These are phyloP conservation scores for Gorsachius magnificus DNA, from an alignment of 2,797 vertebrate species.

Conservation along the genomic window DNA sequence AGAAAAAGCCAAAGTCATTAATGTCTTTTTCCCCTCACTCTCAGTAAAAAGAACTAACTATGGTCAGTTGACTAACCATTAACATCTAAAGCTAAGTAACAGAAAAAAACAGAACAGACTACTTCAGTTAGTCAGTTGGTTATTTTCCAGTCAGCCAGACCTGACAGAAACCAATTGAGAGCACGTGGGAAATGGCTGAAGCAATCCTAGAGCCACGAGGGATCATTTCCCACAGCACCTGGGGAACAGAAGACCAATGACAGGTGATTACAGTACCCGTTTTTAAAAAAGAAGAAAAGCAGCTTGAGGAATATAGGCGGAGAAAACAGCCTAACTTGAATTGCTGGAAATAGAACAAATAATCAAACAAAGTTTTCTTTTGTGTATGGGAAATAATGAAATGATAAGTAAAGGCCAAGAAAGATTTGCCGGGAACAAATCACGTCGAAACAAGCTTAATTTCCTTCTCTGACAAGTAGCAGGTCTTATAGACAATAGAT, in stretches of 20 bases:
- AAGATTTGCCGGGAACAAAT: conserved; percentile 45
- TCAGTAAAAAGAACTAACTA: neutral
- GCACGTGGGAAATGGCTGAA: neutral
- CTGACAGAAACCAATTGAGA: neutral
- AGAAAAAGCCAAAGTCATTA: neutral
- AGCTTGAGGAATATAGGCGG: neutral
- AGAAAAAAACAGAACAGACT: neutral
- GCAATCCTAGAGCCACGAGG: neutral
- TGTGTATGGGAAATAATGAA: conserved; percentile 23
- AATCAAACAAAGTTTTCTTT: conserved; percentile 25
- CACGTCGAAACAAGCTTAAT: neutral
- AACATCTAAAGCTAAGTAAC: neutral
- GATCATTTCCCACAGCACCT: neutral
- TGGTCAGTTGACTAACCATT: neutral
- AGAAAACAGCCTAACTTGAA: neutral
- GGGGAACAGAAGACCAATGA: neutral
- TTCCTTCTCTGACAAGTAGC: conserved; percentile 30
- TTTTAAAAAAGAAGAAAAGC: neutral
- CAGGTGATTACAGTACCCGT: neutral
- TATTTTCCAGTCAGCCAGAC: neutral
- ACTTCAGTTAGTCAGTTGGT: neutral
- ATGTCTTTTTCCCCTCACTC: neutral
- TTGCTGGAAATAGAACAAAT: conserved; percentile 12
- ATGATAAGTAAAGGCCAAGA: conserved; percentile 37
- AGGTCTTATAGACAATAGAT: conserved; percentile 22